These are phyloP conservation scores for Pongo abelii DNA, from an alignment of 2,113 vertebrate species.

Conservation along the genomic window DNA sequence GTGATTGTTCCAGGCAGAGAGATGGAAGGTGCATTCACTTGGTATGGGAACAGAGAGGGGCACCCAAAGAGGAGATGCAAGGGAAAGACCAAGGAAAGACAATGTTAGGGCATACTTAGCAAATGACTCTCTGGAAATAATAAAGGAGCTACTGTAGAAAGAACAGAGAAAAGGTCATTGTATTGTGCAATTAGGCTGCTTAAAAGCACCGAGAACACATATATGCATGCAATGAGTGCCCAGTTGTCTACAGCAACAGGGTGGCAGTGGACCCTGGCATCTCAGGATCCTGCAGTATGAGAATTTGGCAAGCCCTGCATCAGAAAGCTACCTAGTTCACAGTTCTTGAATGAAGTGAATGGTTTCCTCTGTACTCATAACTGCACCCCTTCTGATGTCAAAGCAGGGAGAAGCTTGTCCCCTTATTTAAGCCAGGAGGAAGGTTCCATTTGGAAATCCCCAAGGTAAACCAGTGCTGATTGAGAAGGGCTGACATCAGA, in stretches of 20 bases:
- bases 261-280: too few relatives aligned
- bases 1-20: background rate
- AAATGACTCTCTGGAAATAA: background rate
- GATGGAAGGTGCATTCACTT: background rate
- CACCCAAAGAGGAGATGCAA: rapidly evolving
- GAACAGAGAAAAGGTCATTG: background rate
- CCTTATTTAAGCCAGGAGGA: background rate
- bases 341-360: background rate
- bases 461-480: too few relatives aligned
- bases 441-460: background rate
- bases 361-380: background rate
- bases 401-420: background rate
- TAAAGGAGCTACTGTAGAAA: background rate
- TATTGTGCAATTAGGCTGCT: background rate
- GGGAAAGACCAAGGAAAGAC: background rate
- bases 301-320: background rate
- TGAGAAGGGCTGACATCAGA: background rate
- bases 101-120: rapidly evolving
- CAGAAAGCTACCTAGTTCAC: background rate
- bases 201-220: background rate
- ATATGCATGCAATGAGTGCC: rapidly evolving
- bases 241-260: background rate
- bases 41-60: too few relatives aligned
- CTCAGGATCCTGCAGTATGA: background rate
- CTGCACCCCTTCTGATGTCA: background rate